Evolutionary conservation across 1,140 invertebrate genomes (phyloP).

Genomic region (Ooceraea biroi): DNA sequence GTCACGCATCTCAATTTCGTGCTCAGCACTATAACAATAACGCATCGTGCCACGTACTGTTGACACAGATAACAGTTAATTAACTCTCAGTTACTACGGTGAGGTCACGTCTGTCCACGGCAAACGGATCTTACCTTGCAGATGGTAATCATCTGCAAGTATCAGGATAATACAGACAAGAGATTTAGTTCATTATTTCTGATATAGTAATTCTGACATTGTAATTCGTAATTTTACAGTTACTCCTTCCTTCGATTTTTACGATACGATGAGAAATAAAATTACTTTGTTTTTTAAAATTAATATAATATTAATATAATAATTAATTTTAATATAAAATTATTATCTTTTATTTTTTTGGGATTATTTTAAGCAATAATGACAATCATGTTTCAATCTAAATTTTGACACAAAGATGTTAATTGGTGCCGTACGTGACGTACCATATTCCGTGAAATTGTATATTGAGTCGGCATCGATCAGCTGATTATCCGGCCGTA

Average conservation of each 20-base stretch:
- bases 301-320: too few relatives aligned
- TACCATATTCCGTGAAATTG: conserved; percentile 11
- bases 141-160: too few relatives aligned
- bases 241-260: neutral
- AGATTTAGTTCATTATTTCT: neutral
- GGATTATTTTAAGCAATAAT: too few relatives aligned
- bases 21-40: neutral
- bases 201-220: too few relatives aligned
- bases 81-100: conserved; percentile 3
- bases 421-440: neutral
- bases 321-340: too few relatives aligned
- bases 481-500: conserved; percentile 37
- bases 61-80: conserved; percentile 29
- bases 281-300: neutral
- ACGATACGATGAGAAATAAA: neutral
- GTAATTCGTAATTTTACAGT: conserved; percentile 9
- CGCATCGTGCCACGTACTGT: neutral
- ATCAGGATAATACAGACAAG: too few relatives aligned
- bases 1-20: neutral
- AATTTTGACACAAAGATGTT: neutral
- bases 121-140: neutral
- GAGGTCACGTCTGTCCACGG: neutral
- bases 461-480: conserved; percentile 35
- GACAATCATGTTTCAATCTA: neutral
- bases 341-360: too few relatives aligned